A percentile compares a stretch with the other conserved stretches of the same genome.
phyloP scores from a whole-genome alignment of 64 coral and sea anemone genomes.

The Pachyseris speciosa region DNA sequence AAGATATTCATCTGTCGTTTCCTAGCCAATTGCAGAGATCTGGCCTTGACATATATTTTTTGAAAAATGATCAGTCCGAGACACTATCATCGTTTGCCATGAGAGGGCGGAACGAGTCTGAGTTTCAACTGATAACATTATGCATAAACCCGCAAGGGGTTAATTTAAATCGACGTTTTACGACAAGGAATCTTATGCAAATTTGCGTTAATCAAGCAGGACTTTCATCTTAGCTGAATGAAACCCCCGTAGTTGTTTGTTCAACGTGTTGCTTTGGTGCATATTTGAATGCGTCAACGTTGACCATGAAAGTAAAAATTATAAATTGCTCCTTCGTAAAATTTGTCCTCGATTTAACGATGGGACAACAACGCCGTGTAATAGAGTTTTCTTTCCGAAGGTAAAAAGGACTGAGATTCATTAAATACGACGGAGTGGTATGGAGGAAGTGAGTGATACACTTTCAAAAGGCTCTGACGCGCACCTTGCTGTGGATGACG shows the following conservation, averaged over 20 bases:
- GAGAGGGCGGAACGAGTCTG: too few relatives aligned
- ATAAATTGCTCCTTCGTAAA: not conserved
- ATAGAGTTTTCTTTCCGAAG: too few relatives aligned
- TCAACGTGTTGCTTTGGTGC: not conserved
- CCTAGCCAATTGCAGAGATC: too few relatives aligned
- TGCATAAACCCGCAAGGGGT: not conserved
- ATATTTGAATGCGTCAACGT: not conserved
- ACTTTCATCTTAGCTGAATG: not conserved
- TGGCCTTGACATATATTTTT: too few relatives aligned
- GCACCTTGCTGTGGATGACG: not conserved
- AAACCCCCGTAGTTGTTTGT: not conserved
- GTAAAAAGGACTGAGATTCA: not conserved
- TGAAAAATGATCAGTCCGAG: too few relatives aligned
- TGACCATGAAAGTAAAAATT: not conserved
- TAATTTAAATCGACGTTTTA: not conserved
- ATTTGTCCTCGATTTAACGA: not conserved
- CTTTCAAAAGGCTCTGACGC: not conserved
- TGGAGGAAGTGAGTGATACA: slow-evolving; percentile 3
- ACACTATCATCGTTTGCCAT: too few relatives aligned
- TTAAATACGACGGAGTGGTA: not conserved
- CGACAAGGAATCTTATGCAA: slow-evolving; percentile 4
- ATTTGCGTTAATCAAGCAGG: not conserved
- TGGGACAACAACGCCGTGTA: too few relatives aligned
- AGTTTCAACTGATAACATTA: not conserved
- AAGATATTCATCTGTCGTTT: too few relatives aligned